Base-by-base conservation (phyloP, 1,140 invertebrate species). In the Reticulitermes speratus region DNA sequence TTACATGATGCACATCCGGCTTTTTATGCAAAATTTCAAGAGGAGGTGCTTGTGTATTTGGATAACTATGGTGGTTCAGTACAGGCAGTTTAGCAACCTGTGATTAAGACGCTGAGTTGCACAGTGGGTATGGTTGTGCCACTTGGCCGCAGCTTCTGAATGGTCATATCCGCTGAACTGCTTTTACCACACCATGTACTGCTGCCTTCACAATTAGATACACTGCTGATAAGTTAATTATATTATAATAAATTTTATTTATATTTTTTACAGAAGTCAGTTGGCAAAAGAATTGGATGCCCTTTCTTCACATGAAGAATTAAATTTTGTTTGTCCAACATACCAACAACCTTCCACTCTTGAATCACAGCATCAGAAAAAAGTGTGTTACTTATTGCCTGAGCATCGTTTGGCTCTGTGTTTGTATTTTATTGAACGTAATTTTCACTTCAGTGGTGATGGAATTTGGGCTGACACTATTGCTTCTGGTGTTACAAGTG, bases 401-500 rank as follows among this genome's bases (percentile, higher is more conserved):
- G 44, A 52, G 30, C 84, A 55, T 2, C 44, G n/a, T 19, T 65
- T 84, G 44, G 84, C 84, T 48, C 86, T 92, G 44, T 89, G 91
- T 75, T 85, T 92, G 16, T 92, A 92, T 88, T 89, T 90, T 16
- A 89, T 92, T n/a, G 91, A 92, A 88, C 88, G 88, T 0, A 89
- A 90, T 87, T 90, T 89, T 86, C 91, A 92, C 88, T 92, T 92
- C 69, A 91, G 91, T 23, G 91, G 91, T n/a, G 91, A 91, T 88
- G 91, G 91, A 44, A 89, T 92, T 82, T 92, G 91, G 88, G n/a
- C 38, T 11, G 75, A 81, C 16, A 45, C 19, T n/a, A 48, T 48
- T 25, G 6, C 44, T 38, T 19, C 48, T 65, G 3, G 0, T 65
- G 16, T 30, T 30, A 38, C 44, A 8, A 6, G 23, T 23, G 48